A percentile compares a stretch with the other conserved stretches of the same genome.
Evolutionary conservation across 2,113 vertebrate genomes (phyloP).

Genomic region (Cavia aperea): DNA sequence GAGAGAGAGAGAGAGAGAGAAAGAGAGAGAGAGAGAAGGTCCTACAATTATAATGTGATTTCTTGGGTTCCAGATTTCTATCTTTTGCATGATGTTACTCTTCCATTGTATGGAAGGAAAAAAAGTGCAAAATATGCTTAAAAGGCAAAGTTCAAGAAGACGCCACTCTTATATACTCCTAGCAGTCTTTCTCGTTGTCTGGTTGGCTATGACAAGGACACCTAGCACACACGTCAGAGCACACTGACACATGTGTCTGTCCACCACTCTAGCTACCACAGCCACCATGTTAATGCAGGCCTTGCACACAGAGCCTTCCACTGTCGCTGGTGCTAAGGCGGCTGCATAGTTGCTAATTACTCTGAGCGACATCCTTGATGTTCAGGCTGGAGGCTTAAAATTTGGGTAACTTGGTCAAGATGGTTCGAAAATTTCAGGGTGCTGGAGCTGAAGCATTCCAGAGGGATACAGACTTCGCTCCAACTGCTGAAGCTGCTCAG

Average conservation of each 20-base stretch:
- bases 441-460: background rate
- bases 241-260: no score
- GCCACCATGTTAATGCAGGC: background rate
- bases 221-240: background rate
- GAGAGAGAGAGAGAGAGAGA: no score
- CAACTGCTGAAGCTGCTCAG: background rate
- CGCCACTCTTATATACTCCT: background rate
- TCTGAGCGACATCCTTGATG: background rate
- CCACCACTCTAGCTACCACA: rapidly evolving
- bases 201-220: background rate
- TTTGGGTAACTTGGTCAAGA: background rate
- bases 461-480: background rate
- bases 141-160: background rate
- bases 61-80: background rate
- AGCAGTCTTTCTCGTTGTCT: background rate
- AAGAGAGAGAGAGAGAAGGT: background rate
- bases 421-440: background rate
- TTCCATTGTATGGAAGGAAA: background rate
- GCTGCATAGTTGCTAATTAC: rapidly evolving
- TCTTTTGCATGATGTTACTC: background rate
- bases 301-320: background rate
- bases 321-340: rapidly evolving
- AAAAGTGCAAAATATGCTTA: background rate
- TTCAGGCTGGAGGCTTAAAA: background rate
- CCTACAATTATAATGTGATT: rapidly evolving